Evolutionary conservation across 2,888 invertebrate species (phyloP).

Genomic region (Cepaea hortensis): DNA sequence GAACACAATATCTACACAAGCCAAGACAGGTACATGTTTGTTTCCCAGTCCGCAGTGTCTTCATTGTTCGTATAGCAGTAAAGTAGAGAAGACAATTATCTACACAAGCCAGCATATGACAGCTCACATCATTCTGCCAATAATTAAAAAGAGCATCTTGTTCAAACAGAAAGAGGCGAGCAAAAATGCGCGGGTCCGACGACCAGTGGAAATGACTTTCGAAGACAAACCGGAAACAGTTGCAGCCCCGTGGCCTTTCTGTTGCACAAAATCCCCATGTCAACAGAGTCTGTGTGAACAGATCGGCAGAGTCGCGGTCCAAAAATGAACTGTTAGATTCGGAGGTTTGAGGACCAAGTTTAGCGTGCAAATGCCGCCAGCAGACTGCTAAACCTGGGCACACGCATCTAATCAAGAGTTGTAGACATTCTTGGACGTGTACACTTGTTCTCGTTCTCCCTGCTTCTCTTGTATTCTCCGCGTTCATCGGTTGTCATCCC

Average conservation of each 20-base stretch:
- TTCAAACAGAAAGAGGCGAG: too few species aligned
- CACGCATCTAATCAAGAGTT: constrained; percentile 3
- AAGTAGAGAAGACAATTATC: too few species aligned
- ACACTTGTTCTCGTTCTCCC: background rate
- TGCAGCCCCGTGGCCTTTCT: background rate
- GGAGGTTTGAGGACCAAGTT: background rate
- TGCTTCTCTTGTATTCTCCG: background rate
- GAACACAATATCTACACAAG: too few species aligned
- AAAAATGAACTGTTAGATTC: background rate
- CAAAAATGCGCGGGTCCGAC: too few species aligned
- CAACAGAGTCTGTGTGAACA: background rate
- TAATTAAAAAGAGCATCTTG: too few species aligned
- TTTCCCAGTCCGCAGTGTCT: too few species aligned
- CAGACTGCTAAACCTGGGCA: constrained; percentile 21
- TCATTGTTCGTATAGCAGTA: too few species aligned
- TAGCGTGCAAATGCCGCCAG: constrained; percentile 10
- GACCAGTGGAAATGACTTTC: background rate
- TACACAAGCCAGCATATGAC: too few species aligned
- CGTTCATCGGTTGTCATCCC: too few species aligned
- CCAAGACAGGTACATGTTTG: too few species aligned
- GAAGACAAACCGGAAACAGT: constrained; percentile 10
- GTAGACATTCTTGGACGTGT: background rate
- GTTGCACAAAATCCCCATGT: background rate
- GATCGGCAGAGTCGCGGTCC: background rate
- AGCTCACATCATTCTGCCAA: too few species aligned